phyloP scores from a whole-genome alignment of 1,140 invertebrate genomes.

The Drosophila virilis region DNA sequence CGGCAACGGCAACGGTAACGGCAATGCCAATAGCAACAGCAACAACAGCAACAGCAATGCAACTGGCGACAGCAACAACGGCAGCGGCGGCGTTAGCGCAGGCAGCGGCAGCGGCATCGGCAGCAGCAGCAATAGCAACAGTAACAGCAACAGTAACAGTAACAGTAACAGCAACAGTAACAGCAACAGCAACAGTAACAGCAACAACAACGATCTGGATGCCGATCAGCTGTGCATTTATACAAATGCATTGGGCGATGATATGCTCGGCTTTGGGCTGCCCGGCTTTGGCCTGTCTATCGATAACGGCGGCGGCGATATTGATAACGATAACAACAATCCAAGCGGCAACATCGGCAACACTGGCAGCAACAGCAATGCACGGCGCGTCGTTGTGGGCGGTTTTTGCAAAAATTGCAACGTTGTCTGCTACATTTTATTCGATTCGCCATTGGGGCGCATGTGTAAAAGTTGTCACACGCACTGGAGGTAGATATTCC shows the following conservation, averaged over 20 bases:
- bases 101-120: constrained; percentile 6
- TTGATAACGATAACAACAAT: constrained; percentile 23
- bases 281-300: constrained; percentile 50
- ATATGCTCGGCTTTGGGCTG: constrained; percentile 56
- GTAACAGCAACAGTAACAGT: constrained; percentile 7
- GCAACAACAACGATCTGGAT: constrained; percentile 54
- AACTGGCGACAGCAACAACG: constrained; percentile 16
- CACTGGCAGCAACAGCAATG: constrained; percentile 26
- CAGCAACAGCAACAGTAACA: constrained; percentile 40
- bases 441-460: constrained; percentile 75
- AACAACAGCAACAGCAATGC: constrained; percentile 23
- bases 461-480: constrained; percentile 83
- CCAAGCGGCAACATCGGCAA: constrained; percentile 23
- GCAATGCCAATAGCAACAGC: constrained; percentile 1
- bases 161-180: not conserved
- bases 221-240: constrained; percentile 53
- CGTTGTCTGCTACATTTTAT: constrained; percentile 78
- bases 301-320: constrained; percentile 34
- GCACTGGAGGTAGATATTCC: constrained; percentile 83
- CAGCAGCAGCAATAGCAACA: constrained; percentile 10
- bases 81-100: constrained; percentile 1
- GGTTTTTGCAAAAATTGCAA: constrained; percentile 83
- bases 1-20: not conserved
- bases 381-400: constrained; percentile 56
- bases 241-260: constrained; percentile 43